phyloP scores from a whole-genome alignment of 2,113 vertebrate genomes.

The Chloropsis hardwickii region DNA sequence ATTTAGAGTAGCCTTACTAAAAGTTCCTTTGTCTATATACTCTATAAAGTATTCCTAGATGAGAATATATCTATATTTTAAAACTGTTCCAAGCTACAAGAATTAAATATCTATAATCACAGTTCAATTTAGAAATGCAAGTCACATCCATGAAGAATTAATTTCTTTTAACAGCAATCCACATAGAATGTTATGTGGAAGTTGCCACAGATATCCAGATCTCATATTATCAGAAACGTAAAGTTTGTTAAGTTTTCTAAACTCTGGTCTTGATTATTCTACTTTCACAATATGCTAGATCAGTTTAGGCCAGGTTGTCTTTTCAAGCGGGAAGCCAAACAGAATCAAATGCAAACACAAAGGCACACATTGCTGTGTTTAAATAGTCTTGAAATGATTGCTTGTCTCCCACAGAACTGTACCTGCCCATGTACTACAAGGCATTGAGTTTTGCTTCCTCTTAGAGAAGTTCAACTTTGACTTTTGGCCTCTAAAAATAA shows the following conservation, averaged over 20 bases:
- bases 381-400: background rate
- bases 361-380: background rate
- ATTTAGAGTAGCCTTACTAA: background rate
- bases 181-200: background rate
- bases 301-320: background rate
- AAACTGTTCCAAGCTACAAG: background rate
- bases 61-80: background rate
- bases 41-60: background rate
- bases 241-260: background rate
- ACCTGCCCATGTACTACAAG: background rate
- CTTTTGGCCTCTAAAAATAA: background rate
- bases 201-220: background rate
- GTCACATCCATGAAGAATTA: background rate
- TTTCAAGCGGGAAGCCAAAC: background rate
- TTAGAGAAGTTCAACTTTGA: background rate
- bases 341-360: background rate
- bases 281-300: background rate
- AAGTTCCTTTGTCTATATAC: background rate
- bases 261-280: background rate
- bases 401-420: background rate
- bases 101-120: background rate
- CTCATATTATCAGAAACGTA: background rate
- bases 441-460: background rate
- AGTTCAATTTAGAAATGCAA: background rate
- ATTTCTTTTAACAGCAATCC: background rate